Base-by-base conservation (phyloP, 2,113 vertebrate genomes). In the Piprites chloris region DNA sequence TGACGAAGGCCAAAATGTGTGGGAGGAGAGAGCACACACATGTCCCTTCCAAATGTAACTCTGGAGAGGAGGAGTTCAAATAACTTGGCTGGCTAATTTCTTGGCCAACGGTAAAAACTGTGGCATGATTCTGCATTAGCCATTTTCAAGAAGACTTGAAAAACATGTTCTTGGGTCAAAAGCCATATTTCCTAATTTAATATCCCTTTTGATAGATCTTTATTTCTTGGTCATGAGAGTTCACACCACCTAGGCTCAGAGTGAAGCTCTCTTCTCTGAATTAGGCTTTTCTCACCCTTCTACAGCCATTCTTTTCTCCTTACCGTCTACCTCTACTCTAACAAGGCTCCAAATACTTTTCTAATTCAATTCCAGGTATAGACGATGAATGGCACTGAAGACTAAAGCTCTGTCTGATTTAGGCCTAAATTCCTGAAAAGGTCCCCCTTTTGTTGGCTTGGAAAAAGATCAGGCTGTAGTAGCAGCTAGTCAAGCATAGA, bases 1-100 rank as follows among this genome's bases (percentile, higher is more conserved):
- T 3, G 3, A 13, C 19, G 14, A 83, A 66, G 26, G 12, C 8
- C n/a, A n/a, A n/a, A n/a, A 28, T 19, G 20, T 3, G 0, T 27
- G 5, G 42, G 84, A 82, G 30, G 19, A 83, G 9, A 62, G 15
- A 62, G 17, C 14, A 52, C 17, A 61, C 16, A 33, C 2, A 42
- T 2, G 5, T 44, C 22, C 14, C 9, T 74, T 85, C 41, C 24
- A 62, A 55, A 37, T 22, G 8, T 28, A 56, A n/a, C 32, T 83
- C 80, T 53, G 50, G 18, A 83, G 47, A 63, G 18, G 2, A 79
- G 4, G 59, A 37, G 4, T 81, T 66, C 30, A 52, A 49, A 53
- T 49, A 63, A 58, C 1, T 53, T 78, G 28, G 5, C 12, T 44
- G 11, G 0, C 39, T 21, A 49, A 46, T 52, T 91, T 63, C 61